phyloP scores from a whole-genome alignment of 2,113 vertebrate genomes.

The Cynocephalus volans region DNA sequence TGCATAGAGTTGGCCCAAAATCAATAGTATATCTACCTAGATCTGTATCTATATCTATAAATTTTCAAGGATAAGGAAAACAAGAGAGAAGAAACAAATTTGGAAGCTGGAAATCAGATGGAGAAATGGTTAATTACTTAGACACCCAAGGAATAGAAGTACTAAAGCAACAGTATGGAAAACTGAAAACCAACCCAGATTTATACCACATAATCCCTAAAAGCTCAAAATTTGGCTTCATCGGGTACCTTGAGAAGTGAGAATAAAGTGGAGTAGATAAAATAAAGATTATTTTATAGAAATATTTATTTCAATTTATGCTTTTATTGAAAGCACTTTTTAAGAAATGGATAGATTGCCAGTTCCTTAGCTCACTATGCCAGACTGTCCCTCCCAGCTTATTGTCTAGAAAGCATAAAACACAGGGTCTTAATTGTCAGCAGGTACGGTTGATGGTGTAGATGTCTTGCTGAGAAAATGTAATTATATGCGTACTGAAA shows the following conservation, averaged over 20 bases:
- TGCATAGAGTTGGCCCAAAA: background rate
- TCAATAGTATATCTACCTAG: background rate
- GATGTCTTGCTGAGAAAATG: background rate
- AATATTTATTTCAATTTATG: too few species aligned
- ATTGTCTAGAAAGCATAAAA: background rate
- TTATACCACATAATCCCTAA: background rate
- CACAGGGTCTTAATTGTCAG: background rate
- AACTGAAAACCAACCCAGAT: background rate
- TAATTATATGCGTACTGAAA: background rate
- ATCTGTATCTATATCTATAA: too few species aligned
- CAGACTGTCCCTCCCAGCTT: background rate
- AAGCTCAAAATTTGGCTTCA: background rate
- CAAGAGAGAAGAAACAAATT: background rate
- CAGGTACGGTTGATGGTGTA: background rate
- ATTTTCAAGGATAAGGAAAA: background rate
- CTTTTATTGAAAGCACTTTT: background rate
- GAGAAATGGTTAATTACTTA: background rate
- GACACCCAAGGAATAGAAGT: background rate
- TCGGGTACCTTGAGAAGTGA: background rate
- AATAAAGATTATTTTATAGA: background rate
- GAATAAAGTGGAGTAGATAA: background rate
- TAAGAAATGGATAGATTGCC: background rate
- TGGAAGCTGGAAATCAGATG: background rate
- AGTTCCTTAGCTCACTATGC: background rate
- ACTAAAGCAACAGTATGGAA: background rate